Conservation (phyloP, 2,113 vertebrate genomes). For the Catharus minimus region DNA sequence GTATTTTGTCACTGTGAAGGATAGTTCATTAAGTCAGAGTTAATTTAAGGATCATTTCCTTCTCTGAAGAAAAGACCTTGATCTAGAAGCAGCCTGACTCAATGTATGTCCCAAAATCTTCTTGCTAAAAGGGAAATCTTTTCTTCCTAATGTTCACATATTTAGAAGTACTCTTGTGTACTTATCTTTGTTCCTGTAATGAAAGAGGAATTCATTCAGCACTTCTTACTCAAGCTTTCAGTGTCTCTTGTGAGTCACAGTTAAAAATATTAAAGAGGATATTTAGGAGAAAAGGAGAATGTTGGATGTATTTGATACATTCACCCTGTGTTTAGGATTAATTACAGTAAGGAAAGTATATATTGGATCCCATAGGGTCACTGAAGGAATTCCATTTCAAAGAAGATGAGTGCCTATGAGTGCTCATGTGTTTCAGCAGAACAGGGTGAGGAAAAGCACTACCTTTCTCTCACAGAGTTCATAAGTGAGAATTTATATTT, state of each 20-base stretch:
- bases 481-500: neutral
- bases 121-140: neutral
- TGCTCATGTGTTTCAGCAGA: neutral
- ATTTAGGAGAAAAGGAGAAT: neutral
- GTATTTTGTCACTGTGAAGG: neutral
- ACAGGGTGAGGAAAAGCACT: rapidly evolving
- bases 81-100: neutral
- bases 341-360: neutral
- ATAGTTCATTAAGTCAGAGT: neutral
- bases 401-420: neutral
- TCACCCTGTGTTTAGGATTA: neutral
- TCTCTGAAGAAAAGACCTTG: neutral
- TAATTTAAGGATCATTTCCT: neutral
- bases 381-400: neutral
- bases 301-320: neutral
- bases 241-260: neutral
- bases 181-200: slow-evolving; percentile 1
- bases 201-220: slow-evolving; percentile 27
- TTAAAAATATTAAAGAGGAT: neutral
- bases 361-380: neutral
- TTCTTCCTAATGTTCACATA: neutral
- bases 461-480: neutral
- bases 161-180: neutral
- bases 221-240: neutral
- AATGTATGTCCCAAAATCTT: neutral